phyloP scores from a whole-genome alignment of 2,888 invertebrate genomes.

The Myopa testacea region DNA sequence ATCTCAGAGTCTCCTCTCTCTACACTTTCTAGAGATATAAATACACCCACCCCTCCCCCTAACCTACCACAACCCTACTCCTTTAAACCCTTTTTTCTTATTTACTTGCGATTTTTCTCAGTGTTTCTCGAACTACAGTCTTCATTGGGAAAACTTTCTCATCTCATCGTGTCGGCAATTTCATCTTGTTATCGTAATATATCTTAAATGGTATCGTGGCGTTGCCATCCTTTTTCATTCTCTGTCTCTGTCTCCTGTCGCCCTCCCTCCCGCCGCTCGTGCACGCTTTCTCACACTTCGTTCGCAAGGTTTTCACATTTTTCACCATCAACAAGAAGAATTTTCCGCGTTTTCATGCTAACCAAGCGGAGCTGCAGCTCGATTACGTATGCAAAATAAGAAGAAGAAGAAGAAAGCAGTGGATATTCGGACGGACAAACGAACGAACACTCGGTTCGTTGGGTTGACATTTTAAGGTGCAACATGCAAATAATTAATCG shows the following conservation, averaged over 20 bases:
- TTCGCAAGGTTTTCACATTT: slow-evolving; percentile 26
- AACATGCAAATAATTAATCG: slow-evolving; percentile 69
- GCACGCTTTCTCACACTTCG: slow-evolving; percentile 18
- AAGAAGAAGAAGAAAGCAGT: slow-evolving; percentile 5
- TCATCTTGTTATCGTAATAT: slow-evolving; percentile 48
- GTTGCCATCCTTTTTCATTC: not conserved
- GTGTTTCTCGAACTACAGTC: not conserved
- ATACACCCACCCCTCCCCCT: too few species aligned
- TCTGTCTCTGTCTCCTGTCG: not conserved
- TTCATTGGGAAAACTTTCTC: slow-evolving; percentile 3
- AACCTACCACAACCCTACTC: not conserved
- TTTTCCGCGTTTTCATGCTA: slow-evolving; percentile 11
- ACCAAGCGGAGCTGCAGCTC: not conserved
- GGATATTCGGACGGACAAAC: not conserved
- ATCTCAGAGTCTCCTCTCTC: not conserved
- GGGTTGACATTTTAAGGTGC: slow-evolving; percentile 64
- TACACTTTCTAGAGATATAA: too few species aligned
- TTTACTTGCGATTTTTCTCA: not conserved
- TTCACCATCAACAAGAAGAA: slow-evolving; percentile 27
- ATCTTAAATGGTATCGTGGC: slow-evolving; percentile 48
- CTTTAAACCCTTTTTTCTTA: not conserved
- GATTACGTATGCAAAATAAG: slow-evolving; percentile 29
- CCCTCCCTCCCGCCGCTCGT: not conserved
- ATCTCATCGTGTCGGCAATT: slow-evolving; percentile 25
- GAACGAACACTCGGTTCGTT: slow-evolving; percentile 26